Evolutionary conservation across 2,888 invertebrate genomes (phyloP), one percentile per base, ranked within the genome.

Genomic region (Hymenopus coronatus): DNA sequence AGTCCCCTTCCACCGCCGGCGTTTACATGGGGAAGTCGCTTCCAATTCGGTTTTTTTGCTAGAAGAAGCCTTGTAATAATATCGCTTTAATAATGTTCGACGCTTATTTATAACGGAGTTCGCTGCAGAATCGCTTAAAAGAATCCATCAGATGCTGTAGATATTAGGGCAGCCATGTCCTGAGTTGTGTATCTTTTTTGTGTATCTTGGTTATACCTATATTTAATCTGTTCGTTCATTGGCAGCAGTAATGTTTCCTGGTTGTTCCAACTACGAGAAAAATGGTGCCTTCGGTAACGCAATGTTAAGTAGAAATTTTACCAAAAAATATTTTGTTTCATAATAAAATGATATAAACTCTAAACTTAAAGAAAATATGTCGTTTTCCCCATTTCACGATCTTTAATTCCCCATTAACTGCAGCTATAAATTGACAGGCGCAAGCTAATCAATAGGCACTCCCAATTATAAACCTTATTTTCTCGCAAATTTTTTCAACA

Each of bases 41-140:
- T 70, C 54, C 54, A 70, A 70, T 70, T 70, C 54, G 54, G 20
- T 70, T 70, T 70, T 40, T 70, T 70, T 70, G 54, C 54, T 70
- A 6, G 54, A 70, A 70, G 54, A 25, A 70, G 25, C 54, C 54
- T 25, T 15, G 54, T 70, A 70, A 70, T 70, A 70, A 70, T 70
- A 70, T 70, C 54, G 54, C 83, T 20, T 30, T 84, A 84, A 84
- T 84, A 40, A 33, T 33, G 33, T 84, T 33, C 40, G 33, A n/a
- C n/a, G 84, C 33, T 84, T 84, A 84, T 84, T 33, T 84, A 84
- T 84, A 84, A 84, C 84, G 84, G 84, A 40, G 40, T 84, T 84
- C 84, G 15, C 15, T 70, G 6, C 54, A 70, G 4, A 25, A 70
- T 70, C 54, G 20, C 54, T 70, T 70, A 70, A 70, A 70, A 25